Percentiles rank a stretch among this genome's conserved stretches.
phyloP scores from a whole-genome alignment of 2,113 vertebrate species.

The Galbula dea region DNA sequence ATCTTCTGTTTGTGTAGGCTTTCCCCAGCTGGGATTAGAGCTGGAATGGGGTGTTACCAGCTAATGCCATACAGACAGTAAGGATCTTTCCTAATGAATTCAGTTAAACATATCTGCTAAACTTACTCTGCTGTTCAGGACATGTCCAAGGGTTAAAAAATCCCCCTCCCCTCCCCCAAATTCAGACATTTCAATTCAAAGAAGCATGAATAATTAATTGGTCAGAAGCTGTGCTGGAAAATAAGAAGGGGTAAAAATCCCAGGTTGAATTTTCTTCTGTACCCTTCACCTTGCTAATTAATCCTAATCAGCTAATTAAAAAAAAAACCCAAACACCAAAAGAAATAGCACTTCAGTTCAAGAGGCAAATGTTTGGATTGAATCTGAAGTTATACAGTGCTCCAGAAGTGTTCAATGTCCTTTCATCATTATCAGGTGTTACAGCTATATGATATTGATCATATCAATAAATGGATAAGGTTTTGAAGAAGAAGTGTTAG shows the following conservation, averaged over 20 bases:
- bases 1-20: not conserved
- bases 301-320: not conserved
- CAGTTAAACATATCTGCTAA: not conserved
- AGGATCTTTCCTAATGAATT: not conserved
- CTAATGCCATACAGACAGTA: not conserved
- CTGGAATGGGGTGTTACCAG: not conserved
- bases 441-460: not conserved
- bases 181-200: not conserved
- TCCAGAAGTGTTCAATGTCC: not conserved
- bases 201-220: not conserved
- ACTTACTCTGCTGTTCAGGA: not conserved
- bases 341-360: not conserved
- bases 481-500: slow-evolving; percentile 1
- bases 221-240: not conserved
- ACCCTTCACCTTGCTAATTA: accelerated
- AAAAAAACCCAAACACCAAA: not conserved
- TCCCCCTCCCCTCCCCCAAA: not conserved
- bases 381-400: not conserved
- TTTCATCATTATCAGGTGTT: not conserved
- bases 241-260: not conserved
- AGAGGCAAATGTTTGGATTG: not conserved
- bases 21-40: not conserved
- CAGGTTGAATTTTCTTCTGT: not conserved
- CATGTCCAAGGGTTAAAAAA: not conserved
- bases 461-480: not conserved